Conservation (phyloP, 2,888 invertebrate species). For the Drosophila pullipes region DNA sequence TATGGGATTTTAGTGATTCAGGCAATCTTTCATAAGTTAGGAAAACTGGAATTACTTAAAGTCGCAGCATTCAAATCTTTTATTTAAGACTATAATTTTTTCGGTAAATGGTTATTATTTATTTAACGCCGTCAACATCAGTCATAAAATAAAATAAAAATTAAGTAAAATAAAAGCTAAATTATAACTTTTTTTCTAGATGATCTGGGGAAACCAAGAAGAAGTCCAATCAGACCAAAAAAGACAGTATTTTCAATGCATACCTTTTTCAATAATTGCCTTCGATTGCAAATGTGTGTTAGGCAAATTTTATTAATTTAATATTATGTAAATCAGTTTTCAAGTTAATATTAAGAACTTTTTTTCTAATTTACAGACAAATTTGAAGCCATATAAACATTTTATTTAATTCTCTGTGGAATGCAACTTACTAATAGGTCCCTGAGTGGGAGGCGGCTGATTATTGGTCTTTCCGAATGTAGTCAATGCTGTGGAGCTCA, state of each 20-base stretch:
- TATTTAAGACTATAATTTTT: background rate
- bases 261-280: background rate
- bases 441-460: conserved; percentile 87
- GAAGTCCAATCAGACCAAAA: background rate
- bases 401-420: background rate
- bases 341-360: too few relatives aligned
- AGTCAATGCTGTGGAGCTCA: conserved; percentile 88
- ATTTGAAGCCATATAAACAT: background rate
- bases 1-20: too few relatives aligned
- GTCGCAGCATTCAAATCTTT: background rate
- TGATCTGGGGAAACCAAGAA: background rate
- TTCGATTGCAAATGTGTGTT: background rate
- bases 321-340: background rate
- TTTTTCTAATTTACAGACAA: background rate
- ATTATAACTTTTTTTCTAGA: background rate
- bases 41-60: background rate
- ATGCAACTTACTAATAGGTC: conserved; percentile 87
- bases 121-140: background rate
- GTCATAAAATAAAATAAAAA: background rate
- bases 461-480: conserved; percentile 90
- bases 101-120: background rate
- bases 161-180: background rate
- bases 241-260: background rate
- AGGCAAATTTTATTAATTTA: background rate
- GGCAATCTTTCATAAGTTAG: background rate